Percentiles rank a stretch among this genome's conserved stretches.
phyloP scores from a whole-genome alignment of 1,140 invertebrate genomes.

The Papilio glaucus region DNA sequence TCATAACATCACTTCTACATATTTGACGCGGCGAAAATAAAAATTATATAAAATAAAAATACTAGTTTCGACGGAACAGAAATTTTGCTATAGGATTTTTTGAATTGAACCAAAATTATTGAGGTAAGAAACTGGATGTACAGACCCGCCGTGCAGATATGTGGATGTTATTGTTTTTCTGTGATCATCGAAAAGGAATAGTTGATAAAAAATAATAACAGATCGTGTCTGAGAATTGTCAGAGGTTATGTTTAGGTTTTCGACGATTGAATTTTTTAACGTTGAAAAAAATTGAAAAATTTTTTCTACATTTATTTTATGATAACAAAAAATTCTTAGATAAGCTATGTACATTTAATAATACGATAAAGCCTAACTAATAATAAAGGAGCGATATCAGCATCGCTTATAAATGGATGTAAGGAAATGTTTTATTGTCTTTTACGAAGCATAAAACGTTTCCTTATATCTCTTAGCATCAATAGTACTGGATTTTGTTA shows the following conservation, averaged over 20 bases:
- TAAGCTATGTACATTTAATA: constrained; percentile 81
- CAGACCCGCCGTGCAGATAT: constrained; percentile 45
- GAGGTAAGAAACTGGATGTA: constrained; percentile 47
- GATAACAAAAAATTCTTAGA: constrained; percentile 75
- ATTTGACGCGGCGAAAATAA: constrained; percentile 45
- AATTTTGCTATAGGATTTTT: constrained; percentile 68
- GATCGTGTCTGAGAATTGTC: constrained; percentile 67
- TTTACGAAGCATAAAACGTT: constrained; percentile 48
- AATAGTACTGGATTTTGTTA: constrained; percentile 73
- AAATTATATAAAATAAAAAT: constrained; percentile 28
- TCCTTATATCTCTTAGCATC: constrained; percentile 60
- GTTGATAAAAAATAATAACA: constrained; percentile 67
- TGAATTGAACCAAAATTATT: constrained; percentile 55
- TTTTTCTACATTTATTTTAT: constrained; percentile 81
- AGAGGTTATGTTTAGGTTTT: constrained; percentile 75
- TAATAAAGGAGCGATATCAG: constrained; percentile 49
- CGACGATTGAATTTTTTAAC: constrained; percentile 76
- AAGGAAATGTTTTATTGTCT: constrained; percentile 48
- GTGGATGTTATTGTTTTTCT: constrained; percentile 59
- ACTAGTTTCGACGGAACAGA: constrained; percentile 68
- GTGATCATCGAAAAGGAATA: constrained; percentile 79
- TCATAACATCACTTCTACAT: constrained; percentile 57
- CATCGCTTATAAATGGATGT: constrained; percentile 45
- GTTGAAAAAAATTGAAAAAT: constrained; percentile 63
- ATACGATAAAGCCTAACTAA: constrained; percentile 74